Base-by-base conservation (phyloP, 2,888 invertebrate species). In the Lycia hirtaria region DNA sequence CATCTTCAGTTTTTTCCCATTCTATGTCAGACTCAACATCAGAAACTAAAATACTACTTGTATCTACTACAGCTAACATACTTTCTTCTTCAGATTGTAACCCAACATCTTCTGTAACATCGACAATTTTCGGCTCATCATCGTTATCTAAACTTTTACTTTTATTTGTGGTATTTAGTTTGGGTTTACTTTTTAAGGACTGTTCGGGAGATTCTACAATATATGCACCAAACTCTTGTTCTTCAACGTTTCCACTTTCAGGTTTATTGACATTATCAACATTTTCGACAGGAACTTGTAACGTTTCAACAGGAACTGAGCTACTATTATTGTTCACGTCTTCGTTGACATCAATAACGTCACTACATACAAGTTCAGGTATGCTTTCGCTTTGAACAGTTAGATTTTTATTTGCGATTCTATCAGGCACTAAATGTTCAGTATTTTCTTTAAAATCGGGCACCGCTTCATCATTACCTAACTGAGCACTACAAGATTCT, bases 11-110 rank as follows among this genome's bases (percentile, higher is more conserved):
- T 65, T 86, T 87, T 73, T 94, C 94, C 91, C 93, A 93, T 69
- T 94, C 93, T 30, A 93, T 81, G 65, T 95, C 95, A 0, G 94
- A 93, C 55, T 94, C 95, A 17, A 93, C 94, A 79, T 95, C 95
- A 32, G 93, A 93, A 10, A 96, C 89, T 20, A 95, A 78, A 9
- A 93, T 88, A 68, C 89, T 89, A 69, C 83, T 89, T 59, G 84
- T 87, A 53, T 93, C 92, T 51, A 88, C 83, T 55, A 93, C 73
- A 49, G 84, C 78, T 33, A 87, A 65, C 28, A 68, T 68, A 56
- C 71, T 76, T 26, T 81, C 80, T 50, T 80, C 74, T 57, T 81
- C 85, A 40, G 66, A 62, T 17, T 72, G 65, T 26, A 19, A 41
- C 43, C 56, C 59, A 41, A 33, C 53, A 40, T 85, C 87, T 52